Base-by-base conservation (phyloP, 2,888 invertebrate species). In the Polydrusus cervinus region DNA sequence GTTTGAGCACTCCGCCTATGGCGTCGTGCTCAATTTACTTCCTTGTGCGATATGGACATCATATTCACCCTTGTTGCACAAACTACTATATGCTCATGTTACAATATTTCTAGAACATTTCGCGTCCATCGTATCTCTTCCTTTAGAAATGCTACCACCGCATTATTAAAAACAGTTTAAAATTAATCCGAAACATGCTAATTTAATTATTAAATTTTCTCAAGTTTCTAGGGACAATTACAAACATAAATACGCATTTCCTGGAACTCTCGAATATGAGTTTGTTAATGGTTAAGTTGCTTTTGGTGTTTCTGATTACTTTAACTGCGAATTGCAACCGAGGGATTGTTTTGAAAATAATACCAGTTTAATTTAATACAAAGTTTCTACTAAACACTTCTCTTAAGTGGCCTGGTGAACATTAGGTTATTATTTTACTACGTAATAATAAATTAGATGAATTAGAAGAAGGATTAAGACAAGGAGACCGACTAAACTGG, bases 231-330 rank as follows among this genome's bases (percentile, higher is more conserved):
- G 20, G 16, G 45, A 45, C 57, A 68, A 61, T 70, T 70, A 70
- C 47, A 47, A 49, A 49, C 60, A 61, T 61, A 70, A 62, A 70
- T 70, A 70, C 30, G 47, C 60, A 62, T 70, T 70, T 60, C 47
- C 25, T 34, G 49, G 30, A 51, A 38, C 13, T 25, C 51, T 7
- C 51, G 38, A 61, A 60, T 70, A 60, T 47, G 70, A 70, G 70
- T 70, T 51, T 38, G 70, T 61, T n/a, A 61, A 70, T 70, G 38
- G 70, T 62, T 70, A 70, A 70, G 70, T 57, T 49, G 70, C 51
- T 70, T 70, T 70, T 47, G 34, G 62, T 70, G 70, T 70, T 70
- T 38, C 34, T 62, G 55, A 71, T 71, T 71, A 71, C 57, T 71
- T 64, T 65, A 70, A 51, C 62, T 62, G n/a, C n/a, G 62, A 49